Percentiles rank a stretch among this genome's conserved stretches.
These are phyloP conservation scores for Ephialtes manifestator DNA, from an alignment of 2,888 invertebrate species.

Conservation along the genomic window DNA sequence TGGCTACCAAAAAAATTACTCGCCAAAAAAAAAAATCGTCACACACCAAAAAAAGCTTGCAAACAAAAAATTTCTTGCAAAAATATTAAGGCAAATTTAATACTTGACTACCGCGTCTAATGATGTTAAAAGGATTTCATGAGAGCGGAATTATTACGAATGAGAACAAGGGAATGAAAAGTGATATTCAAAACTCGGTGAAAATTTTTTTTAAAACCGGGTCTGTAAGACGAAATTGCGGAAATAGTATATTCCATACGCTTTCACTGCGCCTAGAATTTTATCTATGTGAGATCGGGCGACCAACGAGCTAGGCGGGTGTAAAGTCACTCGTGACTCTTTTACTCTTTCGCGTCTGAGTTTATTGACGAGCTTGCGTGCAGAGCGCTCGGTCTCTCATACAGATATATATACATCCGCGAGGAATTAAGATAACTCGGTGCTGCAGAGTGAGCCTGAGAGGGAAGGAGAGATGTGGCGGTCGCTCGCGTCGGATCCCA, in stretches of 20 bases:
- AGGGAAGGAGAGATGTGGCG: constrained; percentile 51
- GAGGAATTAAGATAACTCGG: constrained; percentile 70
- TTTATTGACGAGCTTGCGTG: constrained; percentile 66
- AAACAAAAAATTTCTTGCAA: too few relatives aligned
- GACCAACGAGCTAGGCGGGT: constrained; percentile 27
- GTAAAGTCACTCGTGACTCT: constrained; percentile 55
- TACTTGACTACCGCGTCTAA: too few relatives aligned
- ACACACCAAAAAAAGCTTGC: too few relatives aligned
- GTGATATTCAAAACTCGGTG: background rate
- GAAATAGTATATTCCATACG: constrained; percentile 21
- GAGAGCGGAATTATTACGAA: background rate
- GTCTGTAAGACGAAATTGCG: constrained; percentile 24
- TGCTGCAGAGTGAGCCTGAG: constrained; percentile 42
- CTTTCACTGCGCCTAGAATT: constrained; percentile 11
- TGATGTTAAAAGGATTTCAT: background rate
- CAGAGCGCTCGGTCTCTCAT: constrained; percentile 24
- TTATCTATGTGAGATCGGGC: constrained; percentile 44
- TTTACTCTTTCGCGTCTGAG: constrained; percentile 32
- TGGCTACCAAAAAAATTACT: too few relatives aligned
- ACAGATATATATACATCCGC: constrained; percentile 36
- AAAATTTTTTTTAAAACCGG: background rate
- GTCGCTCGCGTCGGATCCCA: constrained; percentile 65
- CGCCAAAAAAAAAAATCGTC: background rate
- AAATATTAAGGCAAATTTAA: too few relatives aligned
- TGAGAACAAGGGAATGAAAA: background rate